A percentile compares a stretch with the other conserved stretches of the same genome.
These are phyloP conservation scores for Tylochromis polylepis DNA, from an alignment of 2,113 vertebrate genomes.

Conservation along the genomic window DNA sequence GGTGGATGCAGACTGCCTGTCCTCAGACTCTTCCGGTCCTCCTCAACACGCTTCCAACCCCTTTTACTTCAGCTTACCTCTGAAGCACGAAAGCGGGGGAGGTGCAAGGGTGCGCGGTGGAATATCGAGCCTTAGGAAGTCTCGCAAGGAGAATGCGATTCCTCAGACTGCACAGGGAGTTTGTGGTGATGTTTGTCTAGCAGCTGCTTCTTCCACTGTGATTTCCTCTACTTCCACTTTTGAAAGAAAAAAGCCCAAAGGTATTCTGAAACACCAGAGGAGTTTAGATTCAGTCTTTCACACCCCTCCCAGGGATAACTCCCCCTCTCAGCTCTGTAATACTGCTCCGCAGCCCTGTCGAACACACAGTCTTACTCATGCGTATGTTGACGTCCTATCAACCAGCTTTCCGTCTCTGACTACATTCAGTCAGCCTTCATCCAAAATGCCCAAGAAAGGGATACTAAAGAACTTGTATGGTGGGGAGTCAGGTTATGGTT, in stretches of 20 bases:
- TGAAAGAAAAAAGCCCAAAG: conserved; percentile 71
- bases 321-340: conserved; percentile 7
- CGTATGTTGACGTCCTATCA: conserved; percentile 10
- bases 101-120: conserved; percentile 21
- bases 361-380: conserved; percentile 6
- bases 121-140: conserved; percentile 70
- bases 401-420: conserved; percentile 18
- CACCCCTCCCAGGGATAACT: conserved; percentile 28
- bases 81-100: conserved; percentile 26
- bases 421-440: conserved; percentile 59
- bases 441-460: conserved; percentile 76
- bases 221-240: conserved; percentile 11
- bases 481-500: conserved; percentile 56
- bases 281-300: conserved; percentile 71
- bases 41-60: conserved; percentile 8
- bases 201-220: conserved; percentile 1
- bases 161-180: conserved; percentile 50
- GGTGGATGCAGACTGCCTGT: background rate
- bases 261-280: conserved; percentile 75
- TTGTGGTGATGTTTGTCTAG: conserved; percentile 1
- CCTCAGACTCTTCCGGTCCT: conserved; percentile 22
- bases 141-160: conserved; percentile 75
- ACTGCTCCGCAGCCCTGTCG: background rate
- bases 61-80: conserved; percentile 53
- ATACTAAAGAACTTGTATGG: conserved; percentile 73